phyloP scores from a whole-genome alignment of 2,888 invertebrate species.

The Coleophora deauratella region DNA sequence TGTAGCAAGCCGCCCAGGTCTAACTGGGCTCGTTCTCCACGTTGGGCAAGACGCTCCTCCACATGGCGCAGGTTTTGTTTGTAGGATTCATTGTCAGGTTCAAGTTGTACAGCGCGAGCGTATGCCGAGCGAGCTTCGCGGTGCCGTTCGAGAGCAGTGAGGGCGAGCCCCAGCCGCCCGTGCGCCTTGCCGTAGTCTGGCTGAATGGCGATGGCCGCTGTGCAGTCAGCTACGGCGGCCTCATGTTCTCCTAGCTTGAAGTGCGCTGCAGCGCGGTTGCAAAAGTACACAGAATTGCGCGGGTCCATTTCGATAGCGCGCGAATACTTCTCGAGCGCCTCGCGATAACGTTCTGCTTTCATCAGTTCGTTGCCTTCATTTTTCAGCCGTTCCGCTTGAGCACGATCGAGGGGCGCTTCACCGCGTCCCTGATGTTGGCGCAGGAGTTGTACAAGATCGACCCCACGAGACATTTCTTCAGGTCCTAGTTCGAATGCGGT shows the following conservation, averaged over 20 bases:
- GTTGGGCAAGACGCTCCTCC: conserved; percentile 79
- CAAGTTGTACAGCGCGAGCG: conserved; percentile 89
- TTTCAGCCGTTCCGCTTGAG: conserved; percentile 88
- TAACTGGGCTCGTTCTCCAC: conserved; percentile 76
- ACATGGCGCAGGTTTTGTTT: conserved; percentile 89
- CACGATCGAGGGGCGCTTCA: conserved; percentile 47
- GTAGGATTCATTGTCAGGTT: conserved; percentile 94
- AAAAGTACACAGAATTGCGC: conserved; percentile 94
- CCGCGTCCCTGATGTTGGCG: conserved; percentile 26
- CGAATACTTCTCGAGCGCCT: conserved; percentile 89
- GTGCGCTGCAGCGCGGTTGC: conserved; percentile 97
- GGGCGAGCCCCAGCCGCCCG: conserved; percentile 92
- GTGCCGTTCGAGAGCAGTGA: conserved; percentile 86
- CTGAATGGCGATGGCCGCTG: conserved; percentile 90
- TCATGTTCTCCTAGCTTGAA: conserved; percentile 90
- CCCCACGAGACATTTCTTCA: conserved; percentile 47
- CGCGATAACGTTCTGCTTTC: conserved; percentile 85
- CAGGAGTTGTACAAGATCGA: conserved; percentile 48
- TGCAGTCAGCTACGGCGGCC: conserved; percentile 92
- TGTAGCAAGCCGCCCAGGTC: conserved; percentile 80
- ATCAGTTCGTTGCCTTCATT: conserved; percentile 92
- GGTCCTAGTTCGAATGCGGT: conserved; percentile 85
- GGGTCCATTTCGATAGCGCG: conserved; percentile 92
- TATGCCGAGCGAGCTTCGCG: conserved; percentile 90
- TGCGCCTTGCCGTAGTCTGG: conserved; percentile 96